Percentiles rank a stretch among this genome's conserved stretches.
Conservation (phyloP, 2,888 invertebrate species). For the Drosophila peninsularis region DNA sequence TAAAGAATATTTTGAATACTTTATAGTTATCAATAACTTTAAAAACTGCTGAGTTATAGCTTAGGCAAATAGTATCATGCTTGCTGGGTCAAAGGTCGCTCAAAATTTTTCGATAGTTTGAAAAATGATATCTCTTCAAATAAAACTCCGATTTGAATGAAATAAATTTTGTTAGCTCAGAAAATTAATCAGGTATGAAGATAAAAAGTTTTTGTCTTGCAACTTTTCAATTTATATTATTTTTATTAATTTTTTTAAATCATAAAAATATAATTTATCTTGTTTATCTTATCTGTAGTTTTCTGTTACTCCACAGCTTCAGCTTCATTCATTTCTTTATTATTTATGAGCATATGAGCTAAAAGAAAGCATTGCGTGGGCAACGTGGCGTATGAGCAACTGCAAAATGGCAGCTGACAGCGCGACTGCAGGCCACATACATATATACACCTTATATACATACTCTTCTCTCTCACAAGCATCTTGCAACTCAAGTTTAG, state of each 20-base stretch:
- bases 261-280: too few species aligned
- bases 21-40: neutral
- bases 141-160: neutral
- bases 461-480: neutral
- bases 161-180: neutral
- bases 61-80: neutral
- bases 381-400: constrained; percentile 57
- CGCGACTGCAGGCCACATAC: neutral
- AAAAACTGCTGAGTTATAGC: neutral
- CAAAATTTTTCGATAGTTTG: neutral
- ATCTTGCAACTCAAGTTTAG: constrained; percentile 12
- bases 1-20: neutral
- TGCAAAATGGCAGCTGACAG: constrained; percentile 35
- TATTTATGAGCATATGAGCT: constrained; percentile 20
- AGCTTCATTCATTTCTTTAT: neutral
- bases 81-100: neutral
- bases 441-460: neutral
- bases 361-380: constrained; percentile 17
- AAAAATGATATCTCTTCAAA: neutral
- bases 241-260: too few species aligned
- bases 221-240: too few species aligned
- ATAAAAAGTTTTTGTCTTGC: neutral
- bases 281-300: neutral
- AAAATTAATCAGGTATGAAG: neutral
- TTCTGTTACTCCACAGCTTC: neutral